A percentile compares a stretch with the other conserved stretches of the same genome.
Conservation (phyloP, 2,797 vertebrate genomes). For the Lepus townsendii region DNA sequence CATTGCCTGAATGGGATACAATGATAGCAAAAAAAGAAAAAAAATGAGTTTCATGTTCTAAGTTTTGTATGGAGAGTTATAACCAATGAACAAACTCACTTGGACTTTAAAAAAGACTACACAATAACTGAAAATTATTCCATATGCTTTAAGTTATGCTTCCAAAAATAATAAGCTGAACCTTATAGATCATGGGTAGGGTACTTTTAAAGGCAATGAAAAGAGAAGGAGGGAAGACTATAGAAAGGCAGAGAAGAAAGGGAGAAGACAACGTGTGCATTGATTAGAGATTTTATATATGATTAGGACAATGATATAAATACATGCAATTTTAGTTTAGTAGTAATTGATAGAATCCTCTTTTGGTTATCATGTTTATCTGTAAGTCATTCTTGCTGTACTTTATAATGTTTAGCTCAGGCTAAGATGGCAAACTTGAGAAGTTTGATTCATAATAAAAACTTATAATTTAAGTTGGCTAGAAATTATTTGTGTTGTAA, state of each 20-base stretch:
- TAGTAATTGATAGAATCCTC: neutral
- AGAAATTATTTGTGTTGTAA: constrained; percentile 45
- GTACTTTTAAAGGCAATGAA: neutral
- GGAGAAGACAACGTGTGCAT: neutral
- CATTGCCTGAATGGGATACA: neutral
- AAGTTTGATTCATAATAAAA: constrained; percentile 34
- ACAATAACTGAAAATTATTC: constrained; percentile 13
- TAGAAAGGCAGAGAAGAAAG: too few relatives aligned
- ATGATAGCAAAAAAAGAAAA: constrained; percentile 1
- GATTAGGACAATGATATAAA: neutral
- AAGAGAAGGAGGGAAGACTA: neutral
- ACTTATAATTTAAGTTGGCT: neutral
- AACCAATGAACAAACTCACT: neutral
- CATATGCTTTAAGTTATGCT: neutral
- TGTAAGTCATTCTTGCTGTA: neutral
- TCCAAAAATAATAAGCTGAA: neutral
- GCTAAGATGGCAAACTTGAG: neutral
- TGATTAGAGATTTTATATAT: neutral
- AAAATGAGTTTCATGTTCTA: constrained; percentile 20
- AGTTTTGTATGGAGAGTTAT: neutral
- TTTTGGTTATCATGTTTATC: neutral
- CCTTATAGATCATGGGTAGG: neutral
- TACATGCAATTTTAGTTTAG: neutral
- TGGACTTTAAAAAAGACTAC: constrained; percentile 27
- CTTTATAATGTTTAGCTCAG: neutral